Base-by-base conservation (phyloP, 2,113 vertebrate genomes). In the Cyprinodon variegatus region DNA sequence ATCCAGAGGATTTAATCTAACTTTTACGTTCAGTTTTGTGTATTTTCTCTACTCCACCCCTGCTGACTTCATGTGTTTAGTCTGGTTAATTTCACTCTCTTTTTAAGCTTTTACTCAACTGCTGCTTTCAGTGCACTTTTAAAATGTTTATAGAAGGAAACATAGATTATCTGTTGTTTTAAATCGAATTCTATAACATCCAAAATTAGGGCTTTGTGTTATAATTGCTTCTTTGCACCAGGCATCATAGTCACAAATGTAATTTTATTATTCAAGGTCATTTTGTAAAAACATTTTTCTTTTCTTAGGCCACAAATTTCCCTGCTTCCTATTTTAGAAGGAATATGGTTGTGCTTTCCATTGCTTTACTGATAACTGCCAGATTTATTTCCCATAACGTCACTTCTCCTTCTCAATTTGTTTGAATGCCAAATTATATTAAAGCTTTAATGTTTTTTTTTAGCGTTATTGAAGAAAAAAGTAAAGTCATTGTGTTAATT, bases 21-120 rank as follows among this genome's bases (percentile, higher is more conserved):
- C 75, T 81, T 45, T 50, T 8, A 22, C 50, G 66, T 62, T 79
- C 65, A 65, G 50, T n/a, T 82, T 57, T 86, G 78, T 85, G 50
- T 86, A 71, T 90, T 88, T 86, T 53, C 40, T 74, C 65, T 22
- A 43, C 81, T 69, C 69, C 71, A 41, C 62, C 80, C 59, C 62
- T 4, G 63, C 39, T 45, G 50, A 50, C 14, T 69, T 45, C 59
- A 36, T 77, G 67, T 66, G 84, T 67, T 81, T 70, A 17, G 60
- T 38, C 64, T 82, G 82, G 82, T 86, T 85, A 67, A 82, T 76
- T 53, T 29, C 62, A 66, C 75, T 78, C 50, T 60, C 67, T 68
- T 83, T 50, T 57, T 41, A 76, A 78, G 68, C 37, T 60, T 11
- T 73, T 46, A 38, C 41, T 79, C 61, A 45, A 11, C 65, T 65